Evolutionary conservation across 2,797 vertebrate species (phyloP), one percentile per base, ranked within the genome.

Genomic region (Cynodonichthys magdalenae): DNA sequence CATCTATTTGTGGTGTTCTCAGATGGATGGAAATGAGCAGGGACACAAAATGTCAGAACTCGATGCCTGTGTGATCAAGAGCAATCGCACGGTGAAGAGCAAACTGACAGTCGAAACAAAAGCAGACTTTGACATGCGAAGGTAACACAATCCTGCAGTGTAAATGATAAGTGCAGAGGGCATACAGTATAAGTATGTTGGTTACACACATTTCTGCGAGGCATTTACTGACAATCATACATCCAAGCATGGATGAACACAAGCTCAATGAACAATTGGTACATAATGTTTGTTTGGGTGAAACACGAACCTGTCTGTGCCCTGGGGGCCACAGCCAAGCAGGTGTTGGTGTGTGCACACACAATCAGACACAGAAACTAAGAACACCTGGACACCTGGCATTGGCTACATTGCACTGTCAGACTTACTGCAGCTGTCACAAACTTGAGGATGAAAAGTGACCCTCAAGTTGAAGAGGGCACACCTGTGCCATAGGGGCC

Each of bases 401-500:
- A 60, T 65, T 24, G 69, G 59, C 72, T 78, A 69, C 59, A 72
- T 64, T 55, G 70, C 56, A 67, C 87, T 81, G 82, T 74, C 80
- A 84, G 54, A 74, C 78, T 74, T 73, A 76, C 65, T 78, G 69
- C 76, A 85, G 80, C 85, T 91, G 92, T 94, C 91, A 93, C 70
- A 79, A 74, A 69, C 60, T 75, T 74, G 62, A 71, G 63, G 70
- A 80, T 83, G 79, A 88, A 59, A 83, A 84, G 80, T 89, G 88
- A 92, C 89, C 88, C 75, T 28, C 50, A 67, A 78, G 66, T 76
- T 85, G 77, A 77, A 79, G 83, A 69, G 86, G 83, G 83, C 86
- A 89, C 91, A 92, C 89, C 91, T 92, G 90, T 91, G 88, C 79
- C 82, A 87, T 61, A 59, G 76, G 80, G 75, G 66, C 72, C 84